These are phyloP conservation scores for Philypnodon macrostomus DNA, from an alignment of 2,797 vertebrate genomes.

Conservation along the genomic window DNA sequence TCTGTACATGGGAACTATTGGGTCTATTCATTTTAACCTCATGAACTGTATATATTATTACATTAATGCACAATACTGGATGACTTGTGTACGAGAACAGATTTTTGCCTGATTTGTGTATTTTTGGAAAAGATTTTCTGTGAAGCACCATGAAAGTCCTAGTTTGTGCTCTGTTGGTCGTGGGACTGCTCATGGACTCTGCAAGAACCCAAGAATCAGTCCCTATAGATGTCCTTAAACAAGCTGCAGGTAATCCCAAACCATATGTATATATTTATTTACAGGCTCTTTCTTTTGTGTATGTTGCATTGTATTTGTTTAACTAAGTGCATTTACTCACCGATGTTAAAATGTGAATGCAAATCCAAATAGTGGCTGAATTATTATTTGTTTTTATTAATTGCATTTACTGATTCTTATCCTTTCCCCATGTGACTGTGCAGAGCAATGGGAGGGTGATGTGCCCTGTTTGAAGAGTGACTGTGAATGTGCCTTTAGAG, in stretches of 20 bases:
- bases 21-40: too few species aligned
- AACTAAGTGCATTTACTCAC: too few species aligned
- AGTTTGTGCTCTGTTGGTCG: slow-evolving; percentile 24
- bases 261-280: too few species aligned
- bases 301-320: too few species aligned
- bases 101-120: too few species aligned
- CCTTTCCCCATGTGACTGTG: not conserved
- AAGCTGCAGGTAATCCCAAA: slow-evolving; percentile 50
- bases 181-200: slow-evolving; percentile 35
- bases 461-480: slow-evolving; percentile 43
- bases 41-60: too few species aligned
- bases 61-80: too few species aligned
- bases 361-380: too few species aligned
- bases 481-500: slow-evolving; percentile 51
- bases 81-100: too few species aligned
- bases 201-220: slow-evolving; percentile 5
- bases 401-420: not conserved
- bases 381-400: not conserved
- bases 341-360: too few species aligned
- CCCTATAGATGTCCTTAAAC: slow-evolving; percentile 13
- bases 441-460: slow-evolving; percentile 33
- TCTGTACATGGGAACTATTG: not conserved
- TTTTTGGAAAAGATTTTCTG: not conserved
- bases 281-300: too few species aligned
- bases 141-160: slow-evolving; percentile 30